Evolutionary conservation across 1,140 invertebrate genomes (phyloP), one percentile per base, ranked within the genome.

Genomic region (Drosophila sp.): DNA sequence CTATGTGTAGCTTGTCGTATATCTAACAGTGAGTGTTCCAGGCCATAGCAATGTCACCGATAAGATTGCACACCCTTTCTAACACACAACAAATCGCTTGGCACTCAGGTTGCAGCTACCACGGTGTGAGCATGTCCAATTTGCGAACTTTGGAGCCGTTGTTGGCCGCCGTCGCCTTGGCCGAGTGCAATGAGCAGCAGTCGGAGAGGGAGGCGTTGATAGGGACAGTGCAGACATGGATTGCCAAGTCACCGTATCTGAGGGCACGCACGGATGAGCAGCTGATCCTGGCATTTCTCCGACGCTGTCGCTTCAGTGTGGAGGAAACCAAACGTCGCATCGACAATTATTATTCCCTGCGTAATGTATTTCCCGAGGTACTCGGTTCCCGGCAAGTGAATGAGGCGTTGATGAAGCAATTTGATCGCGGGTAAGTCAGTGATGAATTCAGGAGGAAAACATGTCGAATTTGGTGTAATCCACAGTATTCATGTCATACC

Each of bases 291-390:
- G 92, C 92, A 36, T 95, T 95, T 82, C 90, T 96, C 36, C 92
- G 95, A 2, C 94, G 94, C 38, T 94, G 94, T 74, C 95, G 95
- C 81, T 95, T 94, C 83, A 95, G 94, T 72, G 89, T 95, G 69
- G 94, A 95, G 90, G 92, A 93, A 74, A 93, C 94, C 4, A 95
- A 95, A 82, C 87, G 93, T 70, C 95, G 94, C 72, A 70, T 95
- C 2, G 95, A 95, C 69, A 93, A 94, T 90, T 95, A 93, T 84
- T 95, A 95, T 74, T 94, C 94, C 2, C 86, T 95, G 45, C 92
- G 92, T 74, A 92, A 92, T 11, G 80, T 93, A 7, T 92, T 94
- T 16, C 94, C 95, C 1, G 95, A 95, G 67, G 91, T 94, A 48
- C 90, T 92, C 48, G 66, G 79, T 4, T 62, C 92, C 0, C 91